phyloP scores from a whole-genome alignment of 2,113 vertebrate genomes.

The Prunella himalayana region DNA sequence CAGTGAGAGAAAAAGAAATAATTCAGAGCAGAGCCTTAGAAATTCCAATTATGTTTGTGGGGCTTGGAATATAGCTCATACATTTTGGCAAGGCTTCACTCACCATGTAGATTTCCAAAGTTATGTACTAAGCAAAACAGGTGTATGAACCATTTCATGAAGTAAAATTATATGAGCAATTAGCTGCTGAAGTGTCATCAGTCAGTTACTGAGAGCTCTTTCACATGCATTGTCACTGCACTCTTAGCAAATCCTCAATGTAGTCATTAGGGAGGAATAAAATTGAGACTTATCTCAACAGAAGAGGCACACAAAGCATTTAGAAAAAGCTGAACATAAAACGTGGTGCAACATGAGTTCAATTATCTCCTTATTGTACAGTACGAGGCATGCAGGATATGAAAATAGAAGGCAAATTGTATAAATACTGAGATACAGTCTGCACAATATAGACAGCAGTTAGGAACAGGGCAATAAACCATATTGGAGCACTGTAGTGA shows the following conservation, averaged over 20 bases:
- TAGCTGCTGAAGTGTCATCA: conserved; percentile 62
- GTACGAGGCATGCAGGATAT: conserved; percentile 8
- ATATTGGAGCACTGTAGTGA: neutral
- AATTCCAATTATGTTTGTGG: neutral
- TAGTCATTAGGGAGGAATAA: conserved; percentile 59
- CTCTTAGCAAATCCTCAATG: conserved; percentile 44
- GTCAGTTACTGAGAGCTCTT: conserved; percentile 50
- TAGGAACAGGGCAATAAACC: neutral
- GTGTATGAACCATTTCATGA: conserved; percentile 11
- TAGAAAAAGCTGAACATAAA: conserved; percentile 50
- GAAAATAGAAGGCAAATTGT: conserved; percentile 16
- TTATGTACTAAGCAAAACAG: neutral
- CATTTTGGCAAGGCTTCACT: conserved; percentile 43
- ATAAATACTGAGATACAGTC: neutral
- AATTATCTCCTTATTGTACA: conserved; percentile 39
- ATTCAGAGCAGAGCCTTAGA: neutral
- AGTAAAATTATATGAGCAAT: conserved; percentile 53
- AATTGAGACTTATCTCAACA: conserved; percentile 64
- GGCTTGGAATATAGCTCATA: neutral
- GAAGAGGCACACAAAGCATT: conserved; percentile 45
- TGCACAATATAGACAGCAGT: neutral
- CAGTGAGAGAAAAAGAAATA: neutral
- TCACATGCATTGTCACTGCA: conserved; percentile 46
- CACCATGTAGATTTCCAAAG: neutral
- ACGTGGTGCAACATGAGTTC: conserved; percentile 38